Evolutionary conservation across 64 coral and sea anemone species (phyloP), one percentile per base, ranked within the genome.

Genomic region (Platygyra sinensis): DNA sequence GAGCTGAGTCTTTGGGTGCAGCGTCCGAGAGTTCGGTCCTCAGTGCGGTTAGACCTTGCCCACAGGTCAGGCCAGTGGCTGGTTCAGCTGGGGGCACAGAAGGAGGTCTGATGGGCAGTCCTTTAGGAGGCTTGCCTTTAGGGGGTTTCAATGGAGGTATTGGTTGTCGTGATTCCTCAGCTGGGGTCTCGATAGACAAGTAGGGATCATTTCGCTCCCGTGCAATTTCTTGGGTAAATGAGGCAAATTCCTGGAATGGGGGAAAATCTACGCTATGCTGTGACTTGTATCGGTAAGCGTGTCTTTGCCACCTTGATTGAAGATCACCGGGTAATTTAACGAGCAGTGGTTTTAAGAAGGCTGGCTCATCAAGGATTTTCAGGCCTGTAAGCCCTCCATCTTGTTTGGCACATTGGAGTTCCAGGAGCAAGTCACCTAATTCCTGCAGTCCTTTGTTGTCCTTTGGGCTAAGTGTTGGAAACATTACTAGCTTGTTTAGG

Each of bases 281-380:
- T n/a, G n/a, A n/a, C n/a, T n/a, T n/a, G n/a, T n/a, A n/a, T n/a
- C n/a, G n/a, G n/a, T n/a, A n/a, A 12, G 93, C 88, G 33, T 90
- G 87, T 18, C 81, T 67, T 79, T 94, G 93, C 93, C 93, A 94
- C 15, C 87, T 89, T 29, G 46, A 29, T 61, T 94, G 93, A 20
- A 94, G 71, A n/a, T 86, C 90, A 28, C 64, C 74, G 0, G 90
- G 90, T 42, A 92, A 16, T 24, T 92, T 86, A 18, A 28, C 18
- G 19, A 91, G 65, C n/a, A 94, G 36, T 73, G 92, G 92, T 50
- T 77, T 84, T 52, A 94, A 52, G 42, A 81, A 89, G 3, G 82
- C 64, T 9, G 80, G 92, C 5, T 89, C 87, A 13, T 94, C 87
- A 11, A 94, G 73, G 11, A 89, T 80, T 49, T 87, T 81, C 10